Conservation (phyloP, 2,888 invertebrate species). For the Girardia tigrina region DNA sequence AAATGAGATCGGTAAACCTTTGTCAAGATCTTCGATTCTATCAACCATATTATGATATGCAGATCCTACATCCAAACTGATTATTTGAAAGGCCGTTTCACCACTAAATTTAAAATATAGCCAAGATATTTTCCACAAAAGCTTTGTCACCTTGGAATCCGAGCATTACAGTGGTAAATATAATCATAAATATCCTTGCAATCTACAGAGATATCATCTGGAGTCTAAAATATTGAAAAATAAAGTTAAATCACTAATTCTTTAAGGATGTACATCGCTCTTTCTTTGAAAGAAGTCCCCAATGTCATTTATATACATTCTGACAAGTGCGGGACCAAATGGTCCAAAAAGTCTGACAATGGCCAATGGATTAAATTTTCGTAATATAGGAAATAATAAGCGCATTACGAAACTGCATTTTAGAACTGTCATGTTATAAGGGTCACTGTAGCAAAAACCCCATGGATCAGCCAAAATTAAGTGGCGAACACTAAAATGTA, state of each 20-base stretch:
- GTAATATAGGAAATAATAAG: conserved; percentile 62
- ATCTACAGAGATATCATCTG: not conserved
- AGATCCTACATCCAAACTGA: conserved; percentile 75
- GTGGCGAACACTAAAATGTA: conserved; percentile 60
- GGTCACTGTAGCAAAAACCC: conserved; percentile 52
- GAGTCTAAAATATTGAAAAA: too few species aligned
- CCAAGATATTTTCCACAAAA: too few species aligned
- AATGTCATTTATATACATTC: conserved; percentile 41
- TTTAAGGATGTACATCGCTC: not conserved
- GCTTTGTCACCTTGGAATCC: conserved; percentile 58
- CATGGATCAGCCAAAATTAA: conserved; percentile 86
- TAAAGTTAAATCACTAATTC: too few species aligned
- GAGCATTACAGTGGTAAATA: conserved; percentile 86
- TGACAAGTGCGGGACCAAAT: conserved; percentile 71
- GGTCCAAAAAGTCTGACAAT: conserved; percentile 76
- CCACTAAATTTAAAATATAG: conserved; percentile 56
- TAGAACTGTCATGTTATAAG: conserved; percentile 41
- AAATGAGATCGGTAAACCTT: conserved; percentile 68
- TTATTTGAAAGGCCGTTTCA: conserved; percentile 71
- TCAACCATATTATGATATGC: conserved; percentile 84
- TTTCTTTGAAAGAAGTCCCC: not conserved
- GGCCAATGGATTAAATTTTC: conserved; percentile 79
- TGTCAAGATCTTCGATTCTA: conserved; percentile 60
- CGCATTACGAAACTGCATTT: conserved; percentile 61
- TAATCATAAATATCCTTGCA: conserved; percentile 64